Conservation (phyloP, 2,797 vertebrate genomes). For the Microctenopoma lineatum region DNA sequence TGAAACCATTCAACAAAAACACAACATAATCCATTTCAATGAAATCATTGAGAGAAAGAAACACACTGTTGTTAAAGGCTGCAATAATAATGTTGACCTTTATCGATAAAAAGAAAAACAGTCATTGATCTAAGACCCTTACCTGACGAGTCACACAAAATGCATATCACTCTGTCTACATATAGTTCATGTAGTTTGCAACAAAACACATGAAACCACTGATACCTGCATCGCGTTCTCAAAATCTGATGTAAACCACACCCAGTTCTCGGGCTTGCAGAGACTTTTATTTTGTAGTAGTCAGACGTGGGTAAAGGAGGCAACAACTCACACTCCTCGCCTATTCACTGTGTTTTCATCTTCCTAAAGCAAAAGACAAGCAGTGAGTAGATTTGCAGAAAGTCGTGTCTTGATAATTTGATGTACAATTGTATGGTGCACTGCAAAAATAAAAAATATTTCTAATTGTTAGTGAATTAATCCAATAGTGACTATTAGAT, state of each 20-base stretch:
- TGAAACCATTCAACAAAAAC: conserved; percentile 61
- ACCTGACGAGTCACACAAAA: conserved; percentile 17
- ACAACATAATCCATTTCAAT: conserved; percentile 62
- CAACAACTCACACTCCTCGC: conserved; percentile 13
- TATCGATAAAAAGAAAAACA: conserved; percentile 23
- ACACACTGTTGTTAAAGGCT: conserved; percentile 39
- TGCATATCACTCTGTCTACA: conserved; percentile 1
- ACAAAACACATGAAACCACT: conserved; percentile 8
- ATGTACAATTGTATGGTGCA: conserved; percentile 33
- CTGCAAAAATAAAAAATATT: conserved; percentile 5
- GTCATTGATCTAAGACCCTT: conserved; percentile 21
- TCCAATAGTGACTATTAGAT: conserved; percentile 16
- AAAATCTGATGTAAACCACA: conserved; percentile 1
- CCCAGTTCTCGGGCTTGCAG: neutral
- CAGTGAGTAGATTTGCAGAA: conserved; percentile 46
- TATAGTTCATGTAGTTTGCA: conserved; percentile 16
- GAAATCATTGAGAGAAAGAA: conserved; percentile 57
- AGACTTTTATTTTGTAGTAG: conserved; percentile 1
- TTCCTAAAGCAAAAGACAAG: conserved; percentile 40
- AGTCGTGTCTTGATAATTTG: conserved; percentile 41
- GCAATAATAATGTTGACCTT: conserved; percentile 31
- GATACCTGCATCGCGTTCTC: conserved; percentile 25
- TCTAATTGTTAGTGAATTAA: conserved; percentile 26
- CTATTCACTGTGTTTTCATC: conserved; percentile 44
- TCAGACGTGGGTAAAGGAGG: neutral